Conservation (phyloP, 2,113 vertebrate species). For the Heterotilapia buettikoferi region DNA sequence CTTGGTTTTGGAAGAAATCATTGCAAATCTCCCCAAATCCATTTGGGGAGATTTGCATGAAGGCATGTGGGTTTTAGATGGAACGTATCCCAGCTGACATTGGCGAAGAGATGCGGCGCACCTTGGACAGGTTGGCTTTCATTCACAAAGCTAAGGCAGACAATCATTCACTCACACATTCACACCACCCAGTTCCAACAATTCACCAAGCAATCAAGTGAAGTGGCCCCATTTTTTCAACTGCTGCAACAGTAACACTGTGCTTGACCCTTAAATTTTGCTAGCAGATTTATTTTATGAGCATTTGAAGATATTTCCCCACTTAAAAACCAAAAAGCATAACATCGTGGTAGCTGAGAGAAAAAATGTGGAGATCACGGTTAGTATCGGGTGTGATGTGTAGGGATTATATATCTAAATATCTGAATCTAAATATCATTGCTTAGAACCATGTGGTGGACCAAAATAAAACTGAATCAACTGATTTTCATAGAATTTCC, state of each 20-base stretch:
- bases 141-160: background rate
- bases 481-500: background rate
- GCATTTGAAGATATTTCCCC: background rate
- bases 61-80: background rate
- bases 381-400: background rate
- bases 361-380: background rate
- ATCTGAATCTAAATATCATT: background rate
- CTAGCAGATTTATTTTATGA: background rate
- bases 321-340: background rate
- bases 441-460: background rate
- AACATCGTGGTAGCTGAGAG: background rate
- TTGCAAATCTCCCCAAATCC: background rate
- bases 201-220: background rate
- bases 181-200: background rate
- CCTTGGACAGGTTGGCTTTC: background rate
- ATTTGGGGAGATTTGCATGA: no score
- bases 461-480: background rate
- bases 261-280: background rate
- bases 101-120: background rate
- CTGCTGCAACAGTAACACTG: background rate
- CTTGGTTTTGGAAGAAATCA: background rate
- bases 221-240: background rate
- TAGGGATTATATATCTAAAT: background rate
- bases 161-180: background rate
- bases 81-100: background rate